Percentiles rank a stretch among this genome's conserved stretches.
These are phyloP conservation scores for Galerucella pusilla DNA, from an alignment of 2,888 invertebrate genomes.

Conservation along the genomic window DNA sequence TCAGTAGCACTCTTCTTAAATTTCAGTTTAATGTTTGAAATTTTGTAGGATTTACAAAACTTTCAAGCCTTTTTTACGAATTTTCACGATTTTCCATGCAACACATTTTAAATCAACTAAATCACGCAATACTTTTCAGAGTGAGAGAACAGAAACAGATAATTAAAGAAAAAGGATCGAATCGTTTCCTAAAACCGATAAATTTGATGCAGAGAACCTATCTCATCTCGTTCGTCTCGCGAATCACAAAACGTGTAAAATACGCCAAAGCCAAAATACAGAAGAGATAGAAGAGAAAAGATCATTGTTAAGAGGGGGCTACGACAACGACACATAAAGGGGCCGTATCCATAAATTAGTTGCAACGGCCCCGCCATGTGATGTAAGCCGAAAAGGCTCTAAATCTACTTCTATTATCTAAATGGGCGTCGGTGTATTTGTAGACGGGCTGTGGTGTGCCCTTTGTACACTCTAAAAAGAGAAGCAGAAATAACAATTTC, in stretches of 20 bases:
- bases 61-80: too few species aligned
- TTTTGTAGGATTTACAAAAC: too few species aligned
- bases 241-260: slow-evolving; percentile 39
- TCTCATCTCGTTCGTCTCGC: slow-evolving; percentile 28
- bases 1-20: too few species aligned
- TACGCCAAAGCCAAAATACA: slow-evolving; percentile 29
- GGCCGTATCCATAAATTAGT: slow-evolving; percentile 62
- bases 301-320: slow-evolving; percentile 40
- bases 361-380: slow-evolving; percentile 59
- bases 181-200: slow-evolving; percentile 11
- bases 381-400: slow-evolving; percentile 63
- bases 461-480: slow-evolving; percentile 7
- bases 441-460: slow-evolving; percentile 51
- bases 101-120: too few species aligned
- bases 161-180: neutral
- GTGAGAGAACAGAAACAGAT: too few species aligned
- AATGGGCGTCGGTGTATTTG: slow-evolving; percentile 64
- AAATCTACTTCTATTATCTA: slow-evolving; percentile 65
- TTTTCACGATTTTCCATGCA: too few species aligned
- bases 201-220: slow-evolving; percentile 26
- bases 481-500: slow-evolving; percentile 2
- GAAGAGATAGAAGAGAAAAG: slow-evolving; percentile 38
- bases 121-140: too few species aligned
- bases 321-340: slow-evolving; percentile 44
- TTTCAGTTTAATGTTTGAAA: too few species aligned